Conservation (phyloP, 2,113 vertebrate species). For the Tringa solitaria region DNA sequence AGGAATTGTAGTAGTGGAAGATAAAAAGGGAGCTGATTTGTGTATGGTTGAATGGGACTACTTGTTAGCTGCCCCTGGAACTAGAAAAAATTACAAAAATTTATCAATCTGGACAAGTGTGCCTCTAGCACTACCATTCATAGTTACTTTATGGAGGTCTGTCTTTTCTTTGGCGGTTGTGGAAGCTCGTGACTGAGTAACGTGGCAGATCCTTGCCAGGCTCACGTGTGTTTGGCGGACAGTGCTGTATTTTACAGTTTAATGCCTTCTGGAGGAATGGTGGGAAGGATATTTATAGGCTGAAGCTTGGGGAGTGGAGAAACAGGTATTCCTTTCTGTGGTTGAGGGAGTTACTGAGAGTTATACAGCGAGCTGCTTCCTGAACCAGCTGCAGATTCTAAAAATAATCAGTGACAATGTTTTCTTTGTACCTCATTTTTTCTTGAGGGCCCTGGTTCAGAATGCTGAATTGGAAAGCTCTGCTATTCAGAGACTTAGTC, state of each 20-base stretch:
- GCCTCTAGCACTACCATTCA: background rate
- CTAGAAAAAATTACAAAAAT: background rate
- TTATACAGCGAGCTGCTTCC: accelerated
- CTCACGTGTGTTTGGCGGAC: background rate
- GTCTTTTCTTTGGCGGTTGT: background rate
- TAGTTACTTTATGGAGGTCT: background rate
- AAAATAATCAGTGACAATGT: background rate
- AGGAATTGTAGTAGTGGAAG: background rate
- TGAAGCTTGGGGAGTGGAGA: background rate
- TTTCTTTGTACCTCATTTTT: background rate
- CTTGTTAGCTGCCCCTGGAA: background rate
- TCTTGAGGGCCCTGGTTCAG: background rate
- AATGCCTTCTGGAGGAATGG: background rate
- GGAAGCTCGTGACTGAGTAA: background rate
- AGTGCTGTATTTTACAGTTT: background rate
- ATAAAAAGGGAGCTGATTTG: background rate
- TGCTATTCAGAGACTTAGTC: background rate
- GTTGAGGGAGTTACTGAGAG: background rate
- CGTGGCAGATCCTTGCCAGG: background rate
- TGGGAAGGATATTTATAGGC: background rate
- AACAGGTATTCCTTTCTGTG: background rate
- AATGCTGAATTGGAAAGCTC: background rate
- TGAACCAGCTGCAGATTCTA: background rate
- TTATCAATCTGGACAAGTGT: accelerated
- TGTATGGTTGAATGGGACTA: background rate